Evolutionary conservation across 2,113 vertebrate species (phyloP).

Genomic region (Antennarius striatus): DNA sequence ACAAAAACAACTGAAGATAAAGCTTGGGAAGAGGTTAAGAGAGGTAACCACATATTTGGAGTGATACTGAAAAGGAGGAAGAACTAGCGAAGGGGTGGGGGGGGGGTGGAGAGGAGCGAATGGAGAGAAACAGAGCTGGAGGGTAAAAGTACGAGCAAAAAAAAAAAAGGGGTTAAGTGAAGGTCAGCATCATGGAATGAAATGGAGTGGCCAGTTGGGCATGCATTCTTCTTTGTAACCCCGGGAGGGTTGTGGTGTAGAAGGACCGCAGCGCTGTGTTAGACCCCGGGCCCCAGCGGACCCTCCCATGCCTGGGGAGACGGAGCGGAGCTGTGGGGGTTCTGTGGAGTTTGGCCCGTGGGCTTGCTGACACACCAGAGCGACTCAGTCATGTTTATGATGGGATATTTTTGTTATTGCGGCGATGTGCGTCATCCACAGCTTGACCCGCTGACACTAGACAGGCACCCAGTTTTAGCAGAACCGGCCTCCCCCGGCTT

Average conservation of each 20-base stretch:
- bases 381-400: slow-evolving; percentile 70
- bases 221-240: slow-evolving; percentile 34
- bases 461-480: slow-evolving; percentile 71
- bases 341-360: slow-evolving; percentile 58
- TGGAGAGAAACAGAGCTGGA: slow-evolving; percentile 32
- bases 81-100: slow-evolving; percentile 15
- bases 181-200: slow-evolving; percentile 59
- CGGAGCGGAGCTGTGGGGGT: slow-evolving; percentile 45
- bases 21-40: slow-evolving; percentile 66
- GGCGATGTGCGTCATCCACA: slow-evolving; percentile 75
- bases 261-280: slow-evolving; percentile 30
- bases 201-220: slow-evolving; percentile 56
- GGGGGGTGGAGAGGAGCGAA: slow-evolving; percentile 31
- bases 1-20: slow-evolving; percentile 41
- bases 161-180: slow-evolving; percentile 41
- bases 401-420: slow-evolving; percentile 75
- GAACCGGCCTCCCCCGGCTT: slow-evolving; percentile 41
- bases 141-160: slow-evolving; percentile 11
- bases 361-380: slow-evolving; percentile 60
- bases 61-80: slow-evolving; percentile 31
- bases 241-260: slow-evolving; percentile 48
- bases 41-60: slow-evolving; percentile 56
- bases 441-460: slow-evolving; percentile 67
- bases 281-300: slow-evolving; percentile 57
- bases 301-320: slow-evolving; percentile 52